Evolutionary conservation across 2,797 vertebrate species (phyloP), one percentile per base, ranked within the genome.

Genomic region (Tadarida brasiliensis): DNA sequence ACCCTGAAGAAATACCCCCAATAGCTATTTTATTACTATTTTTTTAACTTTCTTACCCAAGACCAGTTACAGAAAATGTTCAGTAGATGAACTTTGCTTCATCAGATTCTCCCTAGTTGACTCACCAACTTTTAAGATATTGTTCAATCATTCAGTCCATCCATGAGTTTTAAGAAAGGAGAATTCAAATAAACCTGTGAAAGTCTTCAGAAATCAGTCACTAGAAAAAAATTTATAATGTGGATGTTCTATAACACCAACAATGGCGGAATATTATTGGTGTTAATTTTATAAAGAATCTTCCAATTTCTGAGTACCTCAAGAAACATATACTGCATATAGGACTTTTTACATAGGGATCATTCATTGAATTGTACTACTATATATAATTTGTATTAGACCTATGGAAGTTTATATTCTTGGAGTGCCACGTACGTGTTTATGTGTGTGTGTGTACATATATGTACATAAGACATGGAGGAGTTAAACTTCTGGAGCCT

Each of bases 11-110:
- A 89, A 82, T 74, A 84, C 16, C 33, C 26, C 35, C 65, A 73
- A 57, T 30, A 33, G 63, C 12, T n/a, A 33, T 17, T 92, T 10
- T 71, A 22, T 85, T 80, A 26, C 5, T 44, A n/a, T 19, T 74
- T 70, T 95, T 87, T 30, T 30, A 65, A 84, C 10, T 91, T 88
- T 87, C 8, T 96, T 16, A 83, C 22, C 28, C 12, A 77, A 80
- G 7, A 0, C 4, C 91, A 3, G 1, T 80, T 94, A 67, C 76
- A 26, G 74, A 94, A 96, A 94, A 80, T 67, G 2, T 51, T 61
- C 15, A 92, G 7, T 56, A 81, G 14, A 44, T 57, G 20, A 63
- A 35, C 26, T 82, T 87, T 56, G 65, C 35, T 97, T 83, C 30
- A 71, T 4, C 8, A 74, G 30, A 61, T 26, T 89, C 44, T 92